A percentile compares a stretch with the other conserved stretches of the same genome.
Evolutionary conservation across 2,797 vertebrate species (phyloP).

Genomic region (Aphelocoma californica): DNA sequence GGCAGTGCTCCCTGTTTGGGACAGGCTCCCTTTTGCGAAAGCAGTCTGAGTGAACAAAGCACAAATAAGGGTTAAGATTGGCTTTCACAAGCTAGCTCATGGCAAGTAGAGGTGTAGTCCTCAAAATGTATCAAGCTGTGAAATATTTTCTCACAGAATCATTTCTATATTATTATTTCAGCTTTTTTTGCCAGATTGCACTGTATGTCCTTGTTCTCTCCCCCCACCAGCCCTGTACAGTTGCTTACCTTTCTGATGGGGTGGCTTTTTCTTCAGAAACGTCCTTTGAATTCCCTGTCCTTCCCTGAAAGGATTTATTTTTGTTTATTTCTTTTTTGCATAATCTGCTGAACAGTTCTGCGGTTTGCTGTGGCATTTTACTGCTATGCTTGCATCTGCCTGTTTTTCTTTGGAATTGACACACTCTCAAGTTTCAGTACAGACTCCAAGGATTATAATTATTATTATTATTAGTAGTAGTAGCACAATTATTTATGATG

Average conservation of each 20-base stretch:
- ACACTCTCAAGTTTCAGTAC: neutral
- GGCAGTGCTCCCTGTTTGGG: neutral
- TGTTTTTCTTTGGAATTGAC: neutral
- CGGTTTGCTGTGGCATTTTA: neutral
- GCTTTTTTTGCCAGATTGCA: neutral
- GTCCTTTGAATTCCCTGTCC: neutral
- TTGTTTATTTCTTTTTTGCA: neutral
- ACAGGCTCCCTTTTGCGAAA: neutral
- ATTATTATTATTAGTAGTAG: neutral
- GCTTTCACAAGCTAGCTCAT: neutral
- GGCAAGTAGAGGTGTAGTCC: neutral
- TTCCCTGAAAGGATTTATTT: neutral
- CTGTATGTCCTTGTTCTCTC: neutral
- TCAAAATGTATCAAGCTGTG: neutral
- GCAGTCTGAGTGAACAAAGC: neutral
- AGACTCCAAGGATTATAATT: neutral
- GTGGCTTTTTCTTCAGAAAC: neutral
- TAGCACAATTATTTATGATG: neutral
- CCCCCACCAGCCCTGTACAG: accelerated
- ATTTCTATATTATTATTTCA: neutral
- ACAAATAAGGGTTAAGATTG: neutral
- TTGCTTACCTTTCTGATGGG: neutral
- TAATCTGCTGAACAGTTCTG: neutral
- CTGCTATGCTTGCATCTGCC: neutral
- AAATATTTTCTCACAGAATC: neutral